A percentile compares a stretch with the other conserved stretches of the same genome.
These are phyloP conservation scores for Eupithecia subfuscata DNA, from an alignment of 2,888 invertebrate species.

Conservation along the genomic window DNA sequence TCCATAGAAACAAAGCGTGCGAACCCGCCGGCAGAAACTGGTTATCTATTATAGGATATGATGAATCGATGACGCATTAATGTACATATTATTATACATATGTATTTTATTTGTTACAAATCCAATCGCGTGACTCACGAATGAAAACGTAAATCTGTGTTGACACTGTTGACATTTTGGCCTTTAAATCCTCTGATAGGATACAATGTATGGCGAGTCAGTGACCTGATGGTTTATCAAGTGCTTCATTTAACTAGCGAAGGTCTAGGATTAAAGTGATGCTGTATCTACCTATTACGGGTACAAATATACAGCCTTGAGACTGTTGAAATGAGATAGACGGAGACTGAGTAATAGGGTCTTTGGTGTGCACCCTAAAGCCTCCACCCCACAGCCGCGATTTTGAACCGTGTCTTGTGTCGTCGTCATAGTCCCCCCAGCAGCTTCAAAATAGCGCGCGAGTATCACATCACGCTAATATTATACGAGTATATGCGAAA, in stretches of 20 bases:
- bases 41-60: neutral
- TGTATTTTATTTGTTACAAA: neutral
- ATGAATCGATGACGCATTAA: constrained; percentile 2
- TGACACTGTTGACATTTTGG: neutral
- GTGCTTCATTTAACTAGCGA: neutral
- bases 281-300: neutral
- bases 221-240: neutral
- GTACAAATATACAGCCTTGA: neutral
- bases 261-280: neutral
- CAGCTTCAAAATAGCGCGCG: no score
- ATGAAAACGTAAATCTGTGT: constrained; percentile 4
- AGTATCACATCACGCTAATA: no score
- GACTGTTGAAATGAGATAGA: neutral
- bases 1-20: no score
- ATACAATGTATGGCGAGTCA: neutral
- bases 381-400: no score
- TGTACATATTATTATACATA: neutral
- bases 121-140: neutral
- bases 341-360: no score
- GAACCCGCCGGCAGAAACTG: no score
- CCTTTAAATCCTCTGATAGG: neutral
- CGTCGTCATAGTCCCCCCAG: no score
- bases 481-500: no score
- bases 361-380: no score
- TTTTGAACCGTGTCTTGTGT: no score